phyloP scores from a whole-genome alignment of 2,888 invertebrate genomes.

The Scaptomyza flava region DNA sequence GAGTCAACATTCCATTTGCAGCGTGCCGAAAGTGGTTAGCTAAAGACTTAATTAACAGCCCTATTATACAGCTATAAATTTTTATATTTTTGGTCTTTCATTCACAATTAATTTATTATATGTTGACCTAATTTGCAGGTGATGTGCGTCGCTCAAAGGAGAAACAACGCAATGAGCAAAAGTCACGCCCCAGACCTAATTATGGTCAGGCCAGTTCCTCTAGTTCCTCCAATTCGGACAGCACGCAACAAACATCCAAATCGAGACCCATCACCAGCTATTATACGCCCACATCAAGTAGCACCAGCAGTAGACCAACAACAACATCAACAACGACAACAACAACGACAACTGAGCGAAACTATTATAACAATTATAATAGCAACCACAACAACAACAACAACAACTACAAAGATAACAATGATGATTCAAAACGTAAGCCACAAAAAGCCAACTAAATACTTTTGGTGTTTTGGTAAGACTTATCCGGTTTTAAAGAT shows the following conservation, averaged over 20 bases:
- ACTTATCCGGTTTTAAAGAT: not conserved
- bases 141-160: slow-evolving; percentile 83
- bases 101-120: slow-evolving; percentile 2
- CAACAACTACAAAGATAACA: slow-evolving; percentile 69
- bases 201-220: slow-evolving; percentile 61
- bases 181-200: slow-evolving; percentile 79
- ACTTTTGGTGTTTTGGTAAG: not conserved
- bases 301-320: slow-evolving; percentile 37
- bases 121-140: slow-evolving; percentile 63
- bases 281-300: slow-evolving; percentile 78
- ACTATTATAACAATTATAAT: slow-evolving; percentile 65
- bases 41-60: slow-evolving; percentile 21
- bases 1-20: slow-evolving; percentile 90
- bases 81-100: not conserved
- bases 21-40: slow-evolving; percentile 88
- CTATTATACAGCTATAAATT: slow-evolving; percentile 32
- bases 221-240: slow-evolving; percentile 58
- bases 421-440: slow-evolving; percentile 83
- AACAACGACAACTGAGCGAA: slow-evolving; percentile 72
- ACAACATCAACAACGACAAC: slow-evolving; percentile 69
- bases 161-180: slow-evolving; percentile 80
- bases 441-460: slow-evolving; percentile 9
- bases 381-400: slow-evolving; percentile 67
- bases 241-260: slow-evolving; percentile 71
- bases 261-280: slow-evolving; percentile 79